phyloP scores from a whole-genome alignment of 2,888 invertebrate species.

The Spodoptera picta region DNA sequence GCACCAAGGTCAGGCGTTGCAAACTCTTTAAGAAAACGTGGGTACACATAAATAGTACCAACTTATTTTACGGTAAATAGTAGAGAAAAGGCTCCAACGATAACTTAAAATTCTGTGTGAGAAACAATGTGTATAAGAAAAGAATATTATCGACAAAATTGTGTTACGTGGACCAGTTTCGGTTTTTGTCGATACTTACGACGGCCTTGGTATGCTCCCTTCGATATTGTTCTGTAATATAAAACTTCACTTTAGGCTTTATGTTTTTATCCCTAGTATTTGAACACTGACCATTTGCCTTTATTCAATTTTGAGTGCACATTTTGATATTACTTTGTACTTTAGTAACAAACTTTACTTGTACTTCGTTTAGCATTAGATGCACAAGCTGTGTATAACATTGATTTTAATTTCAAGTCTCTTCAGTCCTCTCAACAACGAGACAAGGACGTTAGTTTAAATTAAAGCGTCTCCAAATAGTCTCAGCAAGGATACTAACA shows the following conservation, averaged over 20 bases:
- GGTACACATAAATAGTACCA: slow-evolving; percentile 11
- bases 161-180: slow-evolving; percentile 19
- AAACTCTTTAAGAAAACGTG: slow-evolving; percentile 20
- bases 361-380: too few relatives aligned
- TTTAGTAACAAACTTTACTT: too few relatives aligned
- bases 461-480: slow-evolving; percentile 33
- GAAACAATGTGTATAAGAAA: background rate
- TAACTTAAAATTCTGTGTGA: slow-evolving; percentile 20
- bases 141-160: slow-evolving; percentile 21
- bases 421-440: background rate
- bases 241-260: slow-evolving; percentile 10
- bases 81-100: slow-evolving; percentile 6
- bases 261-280: too few relatives aligned
- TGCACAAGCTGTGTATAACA: background rate
- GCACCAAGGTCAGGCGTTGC: slow-evolving; percentile 27
- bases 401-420: slow-evolving; percentile 9
- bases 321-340: too few relatives aligned
- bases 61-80: background rate
- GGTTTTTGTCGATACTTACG: slow-evolving; percentile 17
- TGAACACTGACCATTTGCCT: too few relatives aligned
- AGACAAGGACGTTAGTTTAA: slow-evolving; percentile 12
- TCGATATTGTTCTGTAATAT: slow-evolving; percentile 30
- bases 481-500: slow-evolving; percentile 13
- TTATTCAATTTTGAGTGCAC: too few relatives aligned
- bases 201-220: slow-evolving; percentile 24